A percentile compares a stretch with the other conserved stretches of the same genome.
Conservation (phyloP, 2,113 vertebrate species). For the Melanerpes aurifrons region DNA sequence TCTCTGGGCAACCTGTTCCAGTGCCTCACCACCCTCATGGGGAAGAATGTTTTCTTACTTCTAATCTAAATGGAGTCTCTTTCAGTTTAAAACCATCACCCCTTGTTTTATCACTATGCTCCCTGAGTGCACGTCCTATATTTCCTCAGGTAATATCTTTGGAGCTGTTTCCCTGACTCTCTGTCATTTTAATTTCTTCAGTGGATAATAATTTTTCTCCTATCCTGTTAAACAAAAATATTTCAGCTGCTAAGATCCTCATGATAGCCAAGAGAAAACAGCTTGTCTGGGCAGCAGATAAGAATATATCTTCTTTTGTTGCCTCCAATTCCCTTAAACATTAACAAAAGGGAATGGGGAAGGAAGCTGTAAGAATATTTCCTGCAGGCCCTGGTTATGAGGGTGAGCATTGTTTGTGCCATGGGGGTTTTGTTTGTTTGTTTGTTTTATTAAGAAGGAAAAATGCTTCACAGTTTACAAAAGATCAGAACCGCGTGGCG, state of each 20-base stretch:
- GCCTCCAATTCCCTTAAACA: background rate
- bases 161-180: background rate
- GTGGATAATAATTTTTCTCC: background rate
- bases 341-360: background rate
- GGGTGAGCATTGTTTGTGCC: fast-evolving
- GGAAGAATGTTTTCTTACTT: too few relatives aligned
- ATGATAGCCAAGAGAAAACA: background rate
- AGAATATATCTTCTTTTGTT: background rate
- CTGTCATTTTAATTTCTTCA: background rate
- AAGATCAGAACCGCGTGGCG: fast-evolving
- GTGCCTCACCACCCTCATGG: too few relatives aligned
- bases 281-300: background rate
- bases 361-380: background rate
- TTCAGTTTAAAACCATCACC: too few relatives aligned
- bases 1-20: too few relatives aligned
- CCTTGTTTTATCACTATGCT: too few relatives aligned
- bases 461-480: background rate
- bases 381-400: background rate
- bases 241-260: fast-evolving
- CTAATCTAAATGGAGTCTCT: too few relatives aligned
- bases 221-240: background rate
- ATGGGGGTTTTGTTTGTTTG: too few relatives aligned
- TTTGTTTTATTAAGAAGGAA: background rate
- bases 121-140: too few relatives aligned
- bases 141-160: background rate